Evolutionary conservation across 2,113 vertebrate species (phyloP), one percentile per base, ranked within the genome.

Genomic region (Toxotes chatareus): DNA sequence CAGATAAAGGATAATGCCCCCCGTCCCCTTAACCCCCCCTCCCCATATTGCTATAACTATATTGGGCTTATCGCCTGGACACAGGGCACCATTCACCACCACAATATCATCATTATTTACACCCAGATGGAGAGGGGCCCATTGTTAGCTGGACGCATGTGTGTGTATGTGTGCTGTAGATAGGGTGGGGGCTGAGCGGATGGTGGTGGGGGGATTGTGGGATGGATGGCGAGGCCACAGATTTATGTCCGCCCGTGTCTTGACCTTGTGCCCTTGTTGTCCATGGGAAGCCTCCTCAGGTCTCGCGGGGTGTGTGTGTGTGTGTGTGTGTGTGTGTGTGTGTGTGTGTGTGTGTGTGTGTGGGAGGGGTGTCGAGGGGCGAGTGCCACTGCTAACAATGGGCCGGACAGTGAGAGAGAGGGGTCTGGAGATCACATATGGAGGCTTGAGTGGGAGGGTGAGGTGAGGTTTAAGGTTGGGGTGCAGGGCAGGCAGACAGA

Each of bases 61-160:
- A 90, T 92, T 85, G 85, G 83, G 73, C 91, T 95, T 94, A 95
- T 95, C 93, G 40, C 90, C 90, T 72, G 79, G 91, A 93, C 92
- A 91, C 94, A 94, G 92, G 70, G 77, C 71, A 77, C 78, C 70
- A 83, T 92, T 94, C 88, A 86, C 75, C 76, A 83, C 66, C 85
- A 92, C 91, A 90, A 85, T 90, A 87, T 92, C 79, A 76, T 89
- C 90, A 91, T 94, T 94, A 93, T 92, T 93, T 93, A 93, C 84
- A 89, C 90, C 85, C 88, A 92, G 92, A 91, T 88, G 88, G 92
- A 93, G 91, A 79, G 77, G 73, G 73, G 73, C 73, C 88, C 85
- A 91, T 92, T 94, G 94, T 94, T 92, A 68, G 73, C 72, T 44
- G 62, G 67, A 17, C 47, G 5, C 12, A 13, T 68, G 72, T 84